phyloP scores from a whole-genome alignment of 2,113 vertebrate species.

The Lagopus leucura region DNA sequence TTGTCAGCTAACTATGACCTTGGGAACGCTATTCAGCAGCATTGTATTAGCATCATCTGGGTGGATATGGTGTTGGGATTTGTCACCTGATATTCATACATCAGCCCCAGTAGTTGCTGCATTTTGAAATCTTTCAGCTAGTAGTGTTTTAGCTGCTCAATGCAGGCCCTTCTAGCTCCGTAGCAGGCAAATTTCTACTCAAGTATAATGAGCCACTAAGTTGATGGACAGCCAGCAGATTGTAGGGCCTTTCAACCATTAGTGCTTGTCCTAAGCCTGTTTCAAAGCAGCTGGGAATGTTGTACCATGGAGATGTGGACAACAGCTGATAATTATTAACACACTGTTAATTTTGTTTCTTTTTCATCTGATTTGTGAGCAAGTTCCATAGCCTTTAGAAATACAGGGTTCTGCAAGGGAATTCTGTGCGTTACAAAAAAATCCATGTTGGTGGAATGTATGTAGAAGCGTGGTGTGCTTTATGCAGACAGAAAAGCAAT shows the following conservation, averaged over 20 bases:
- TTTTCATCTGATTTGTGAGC: neutral
- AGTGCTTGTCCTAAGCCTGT: neutral
- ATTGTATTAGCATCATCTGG: neutral
- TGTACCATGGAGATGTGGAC: neutral
- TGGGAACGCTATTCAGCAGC: neutral
- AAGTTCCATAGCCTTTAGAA: neutral
- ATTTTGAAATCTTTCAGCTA: neutral
- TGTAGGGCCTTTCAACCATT: neutral
- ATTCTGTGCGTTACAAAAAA: neutral
- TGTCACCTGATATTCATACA: neutral
- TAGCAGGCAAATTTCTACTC: neutral
- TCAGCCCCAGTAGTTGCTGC: neutral
- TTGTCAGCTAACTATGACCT: neutral
- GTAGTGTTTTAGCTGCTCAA: neutral
- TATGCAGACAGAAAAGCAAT: neutral
- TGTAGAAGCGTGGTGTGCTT: neutral
- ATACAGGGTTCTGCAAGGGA: neutral
- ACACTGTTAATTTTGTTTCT: neutral
- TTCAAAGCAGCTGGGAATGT: neutral
- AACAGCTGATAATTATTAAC: neutral
- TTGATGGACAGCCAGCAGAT: neutral
- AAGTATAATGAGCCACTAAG: accelerated
- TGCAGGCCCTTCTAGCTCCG: neutral
- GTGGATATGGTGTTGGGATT: neutral
- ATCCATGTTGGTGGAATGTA: neutral